These are phyloP conservation scores for Bombyx mandarina DNA, from an alignment of 1,140 invertebrate genomes.

Conservation along the genomic window DNA sequence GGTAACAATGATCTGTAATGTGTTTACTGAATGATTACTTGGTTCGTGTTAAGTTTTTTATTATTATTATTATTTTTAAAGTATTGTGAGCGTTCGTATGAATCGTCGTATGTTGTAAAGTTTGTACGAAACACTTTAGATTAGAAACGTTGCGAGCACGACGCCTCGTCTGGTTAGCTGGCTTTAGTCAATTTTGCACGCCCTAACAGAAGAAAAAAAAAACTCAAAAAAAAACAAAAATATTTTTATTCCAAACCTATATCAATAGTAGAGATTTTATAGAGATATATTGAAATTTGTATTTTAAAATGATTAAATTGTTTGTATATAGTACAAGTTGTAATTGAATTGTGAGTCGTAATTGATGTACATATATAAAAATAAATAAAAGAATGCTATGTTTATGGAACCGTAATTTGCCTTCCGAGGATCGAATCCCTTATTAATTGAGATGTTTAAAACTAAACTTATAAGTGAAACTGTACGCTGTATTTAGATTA, in stretches of 20 bases:
- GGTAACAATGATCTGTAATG: slow-evolving; percentile 50
- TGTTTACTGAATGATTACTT: slow-evolving; percentile 24
- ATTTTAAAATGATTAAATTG: slow-evolving; percentile 65
- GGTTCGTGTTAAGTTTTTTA: slow-evolving; percentile 14
- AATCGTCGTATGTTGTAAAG: slow-evolving; percentile 23
- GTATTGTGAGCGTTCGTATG: slow-evolving; percentile 29
- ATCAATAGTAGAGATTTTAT: slow-evolving; percentile 51
- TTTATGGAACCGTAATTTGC: slow-evolving; percentile 26
- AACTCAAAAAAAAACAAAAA: slow-evolving; percentile 25
- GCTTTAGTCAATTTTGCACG: slow-evolving; percentile 65
- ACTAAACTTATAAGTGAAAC: slow-evolving; percentile 29
- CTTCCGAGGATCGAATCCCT: slow-evolving; percentile 21
- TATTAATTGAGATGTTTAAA: slow-evolving; percentile 21
- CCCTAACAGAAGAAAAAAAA: slow-evolving; percentile 40
- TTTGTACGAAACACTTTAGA: slow-evolving; percentile 27
- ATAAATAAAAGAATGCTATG: slow-evolving; percentile 37
- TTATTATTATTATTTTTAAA: slow-evolving; percentile 17
- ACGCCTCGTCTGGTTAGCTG: slow-evolving; percentile 40
- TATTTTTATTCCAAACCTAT: slow-evolving; percentile 68
- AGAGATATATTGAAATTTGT: slow-evolving; percentile 64
- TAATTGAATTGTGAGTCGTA: slow-evolving; percentile 52
- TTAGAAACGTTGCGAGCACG: slow-evolving; percentile 41
- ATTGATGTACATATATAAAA: slow-evolving; percentile 42
- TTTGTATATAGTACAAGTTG: slow-evolving; percentile 71
- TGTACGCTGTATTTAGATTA: slow-evolving; percentile 59